Base-by-base conservation (phyloP, 2,113 vertebrate species). In the Salvator merianae region DNA sequence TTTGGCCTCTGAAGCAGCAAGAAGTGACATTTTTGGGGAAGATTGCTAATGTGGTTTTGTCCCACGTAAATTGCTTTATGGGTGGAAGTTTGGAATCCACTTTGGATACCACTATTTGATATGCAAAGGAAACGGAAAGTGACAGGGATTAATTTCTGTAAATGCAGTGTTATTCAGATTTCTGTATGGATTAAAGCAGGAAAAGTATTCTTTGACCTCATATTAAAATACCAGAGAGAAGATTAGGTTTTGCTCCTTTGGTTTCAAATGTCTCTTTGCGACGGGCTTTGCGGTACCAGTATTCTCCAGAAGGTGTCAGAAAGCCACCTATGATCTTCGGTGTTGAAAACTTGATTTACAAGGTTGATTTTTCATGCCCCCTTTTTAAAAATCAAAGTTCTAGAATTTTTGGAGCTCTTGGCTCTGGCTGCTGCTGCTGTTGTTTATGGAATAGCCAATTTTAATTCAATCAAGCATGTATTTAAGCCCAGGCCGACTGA, bases 391-490 rank as follows among this genome's bases (percentile, higher is more conserved):
- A 68, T 14, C 3, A 16, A 68, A 68, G 16, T 53, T 16, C 28
- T 76, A 76, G 4, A 68, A 43, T 38, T 66, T 68, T 83, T 83
- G 28, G 24, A 68, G 43, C 4, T 34, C 22, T 83, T 83, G 72
- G n/a, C n/a, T 68, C 6, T 55, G 53, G 10, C 53, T 7, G 53
- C 53, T 55, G 53, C 14, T 5, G 34, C 70, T 43, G 30, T 2
- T 32, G 40, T 66, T 76, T 76, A 65, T 68, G 82, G 43, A 76
- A 83, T 36, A 36, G 32, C 43, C 76, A 43, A 76, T 83, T 75
- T 66, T 32, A 22, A 43, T 32, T n/a, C 43, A 55, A 20, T 36
- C n/a, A 75, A 47, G 38, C 36, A 40, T 22, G 36, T 22, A 38
- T 28, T 13, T 30, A n/a, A n/a, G 24, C 30, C 16, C 73, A 75